A percentile compares a stretch with the other conserved stretches of the same genome.
Conservation (phyloP, 1,140 invertebrate genomes). For the Eueides isabella region DNA sequence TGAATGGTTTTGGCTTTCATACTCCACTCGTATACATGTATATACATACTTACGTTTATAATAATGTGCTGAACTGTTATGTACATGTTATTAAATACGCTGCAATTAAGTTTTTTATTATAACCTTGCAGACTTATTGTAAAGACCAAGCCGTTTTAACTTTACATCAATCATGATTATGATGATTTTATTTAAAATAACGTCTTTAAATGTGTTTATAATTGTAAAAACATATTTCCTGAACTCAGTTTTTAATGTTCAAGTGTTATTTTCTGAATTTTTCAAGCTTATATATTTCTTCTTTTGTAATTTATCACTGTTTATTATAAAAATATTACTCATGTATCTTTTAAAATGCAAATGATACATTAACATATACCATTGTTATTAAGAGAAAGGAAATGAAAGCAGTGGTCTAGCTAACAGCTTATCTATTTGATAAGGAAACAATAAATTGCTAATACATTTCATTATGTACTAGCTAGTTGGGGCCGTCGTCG, state of each 20-base stretch:
- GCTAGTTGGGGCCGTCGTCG: too few relatives aligned
- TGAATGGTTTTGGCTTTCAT: too few relatives aligned
- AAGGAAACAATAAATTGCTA: constrained; percentile 12
- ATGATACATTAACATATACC: constrained; percentile 31
- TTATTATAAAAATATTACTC: not conserved
- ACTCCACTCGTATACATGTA: too few relatives aligned
- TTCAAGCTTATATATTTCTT: too few relatives aligned
- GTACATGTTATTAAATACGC: not conserved
- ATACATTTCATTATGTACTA: too few relatives aligned
- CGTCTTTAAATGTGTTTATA: constrained; percentile 6
- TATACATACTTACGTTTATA: not conserved
- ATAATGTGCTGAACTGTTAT: not conserved
- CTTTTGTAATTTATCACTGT: too few relatives aligned
- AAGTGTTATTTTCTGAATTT: too few relatives aligned
- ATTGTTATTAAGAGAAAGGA: constrained; percentile 39
- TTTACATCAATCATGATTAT: constrained; percentile 1
- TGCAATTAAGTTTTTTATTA: constrained; percentile 4
- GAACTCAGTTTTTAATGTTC: not conserved
- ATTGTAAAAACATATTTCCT: not conserved
- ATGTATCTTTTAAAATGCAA: constrained; percentile 17
- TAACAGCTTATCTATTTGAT: constrained; percentile 30
- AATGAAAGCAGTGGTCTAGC: constrained; percentile 21
- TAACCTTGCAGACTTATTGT: not conserved
- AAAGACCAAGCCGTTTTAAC: not conserved
- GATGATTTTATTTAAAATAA: not conserved